phyloP scores from a whole-genome alignment of 2,797 vertebrate species.

The Luscinia luscinia region DNA sequence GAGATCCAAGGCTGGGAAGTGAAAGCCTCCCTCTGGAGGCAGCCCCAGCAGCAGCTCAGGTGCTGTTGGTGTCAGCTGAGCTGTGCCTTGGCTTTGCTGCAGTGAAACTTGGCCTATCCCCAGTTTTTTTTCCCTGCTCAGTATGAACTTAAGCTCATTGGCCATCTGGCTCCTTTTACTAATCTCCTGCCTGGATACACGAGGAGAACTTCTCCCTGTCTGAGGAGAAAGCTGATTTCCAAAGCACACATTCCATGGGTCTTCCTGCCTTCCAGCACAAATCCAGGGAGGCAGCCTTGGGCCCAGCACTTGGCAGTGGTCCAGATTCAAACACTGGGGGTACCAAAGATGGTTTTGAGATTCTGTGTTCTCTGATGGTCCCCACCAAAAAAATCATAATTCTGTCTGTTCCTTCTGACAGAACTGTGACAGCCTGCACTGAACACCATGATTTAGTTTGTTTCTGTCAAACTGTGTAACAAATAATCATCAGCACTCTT shows the following conservation, averaged over 20 bases:
- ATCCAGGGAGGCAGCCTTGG: neutral
- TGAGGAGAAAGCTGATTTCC: neutral
- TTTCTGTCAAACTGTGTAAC: neutral
- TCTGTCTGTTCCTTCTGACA: neutral
- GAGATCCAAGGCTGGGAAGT: neutral
- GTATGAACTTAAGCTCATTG: conserved; percentile 33
- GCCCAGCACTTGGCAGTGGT: neutral
- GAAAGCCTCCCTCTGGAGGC: neutral
- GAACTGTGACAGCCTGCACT: neutral
- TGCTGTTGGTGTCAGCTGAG: neutral
- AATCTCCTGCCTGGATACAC: neutral
- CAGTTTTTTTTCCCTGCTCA: neutral
- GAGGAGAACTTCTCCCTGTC: neutral
- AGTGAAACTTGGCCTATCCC: neutral
- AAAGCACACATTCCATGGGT: neutral
- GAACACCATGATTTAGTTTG: neutral
- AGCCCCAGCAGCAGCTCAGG: neutral
- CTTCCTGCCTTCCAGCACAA: neutral
- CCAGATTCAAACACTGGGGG: neutral
- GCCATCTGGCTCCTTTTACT: conserved; percentile 33
- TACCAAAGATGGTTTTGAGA: neutral
- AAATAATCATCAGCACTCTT: neutral
- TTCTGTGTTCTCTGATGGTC: neutral
- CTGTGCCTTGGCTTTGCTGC: neutral
- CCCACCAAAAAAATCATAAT: neutral